Evolutionary conservation across 2,888 invertebrate species (phyloP).

Genomic region (Temnothorax ravouxi): DNA sequence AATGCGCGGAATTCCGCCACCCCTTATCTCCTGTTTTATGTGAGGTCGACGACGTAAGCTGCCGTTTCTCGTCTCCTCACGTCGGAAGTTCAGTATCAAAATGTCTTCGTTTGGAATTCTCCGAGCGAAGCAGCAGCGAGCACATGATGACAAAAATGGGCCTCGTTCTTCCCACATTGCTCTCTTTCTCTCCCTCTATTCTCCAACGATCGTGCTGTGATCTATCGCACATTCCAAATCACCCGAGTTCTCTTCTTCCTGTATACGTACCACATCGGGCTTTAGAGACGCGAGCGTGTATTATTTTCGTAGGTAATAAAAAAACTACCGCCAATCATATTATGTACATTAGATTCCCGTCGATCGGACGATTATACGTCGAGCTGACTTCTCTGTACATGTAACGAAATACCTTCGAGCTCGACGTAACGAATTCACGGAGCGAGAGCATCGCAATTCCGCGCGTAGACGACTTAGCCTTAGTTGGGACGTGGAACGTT

Average conservation of each 20-base stretch:
- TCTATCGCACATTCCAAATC: constrained; percentile 73
- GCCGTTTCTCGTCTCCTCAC: constrained; percentile 11
- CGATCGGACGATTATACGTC: not conserved
- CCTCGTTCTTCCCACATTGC: constrained; percentile 55
- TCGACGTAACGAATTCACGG: constrained; percentile 50
- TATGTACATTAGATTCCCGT: constrained; percentile 57
- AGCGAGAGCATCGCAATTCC: constrained; percentile 60
- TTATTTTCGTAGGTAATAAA: constrained; percentile 70
- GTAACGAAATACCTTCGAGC: constrained; percentile 40
- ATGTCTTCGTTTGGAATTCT: constrained; percentile 21
- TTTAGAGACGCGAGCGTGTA: constrained; percentile 63
- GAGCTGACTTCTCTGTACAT: constrained; percentile 29
- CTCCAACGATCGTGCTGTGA: constrained; percentile 61
- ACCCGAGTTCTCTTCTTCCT: constrained; percentile 69
- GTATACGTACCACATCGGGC: constrained; percentile 57
- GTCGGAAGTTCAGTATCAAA: constrained; percentile 40
- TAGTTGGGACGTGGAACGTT: constrained; percentile 64
- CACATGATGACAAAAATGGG: constrained; percentile 41
- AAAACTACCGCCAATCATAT: constrained; percentile 61
- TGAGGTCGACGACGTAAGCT: constrained; percentile 85
- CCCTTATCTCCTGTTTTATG: constrained; percentile 95
- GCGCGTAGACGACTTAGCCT: constrained; percentile 69
- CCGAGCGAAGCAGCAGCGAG: constrained; percentile 1
- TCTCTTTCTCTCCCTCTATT: not conserved
- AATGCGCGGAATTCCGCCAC: constrained; percentile 92